A percentile compares a stretch with the other conserved stretches of the same genome.
Conservation (phyloP, 2,888 invertebrate genomes). For the Tipula unca region DNA sequence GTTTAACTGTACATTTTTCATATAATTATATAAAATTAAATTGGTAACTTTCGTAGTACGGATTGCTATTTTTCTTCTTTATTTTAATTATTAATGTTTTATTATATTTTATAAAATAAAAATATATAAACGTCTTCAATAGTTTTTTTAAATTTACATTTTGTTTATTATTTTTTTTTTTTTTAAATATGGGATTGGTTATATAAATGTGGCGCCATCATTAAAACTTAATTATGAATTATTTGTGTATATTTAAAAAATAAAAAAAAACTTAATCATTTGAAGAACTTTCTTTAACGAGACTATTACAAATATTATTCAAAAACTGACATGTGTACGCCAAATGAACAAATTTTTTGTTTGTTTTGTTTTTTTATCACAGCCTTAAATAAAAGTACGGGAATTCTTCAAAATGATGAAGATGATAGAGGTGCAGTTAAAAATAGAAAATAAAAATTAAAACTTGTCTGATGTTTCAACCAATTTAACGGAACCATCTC, state of each 20-base stretch:
- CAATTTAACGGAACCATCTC: not conserved
- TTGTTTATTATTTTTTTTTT: not conserved
- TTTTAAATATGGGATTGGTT: not conserved
- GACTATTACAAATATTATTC: not conserved
- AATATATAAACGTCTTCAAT: slow-evolving; percentile 1
- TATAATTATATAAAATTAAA: slow-evolving; percentile 9
- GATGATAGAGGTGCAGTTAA: not conserved
- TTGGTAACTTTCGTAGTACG: slow-evolving; percentile 19
- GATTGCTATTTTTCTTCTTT: not conserved
- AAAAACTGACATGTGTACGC: not conserved
- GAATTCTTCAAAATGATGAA: not conserved
- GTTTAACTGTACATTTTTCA: slow-evolving; percentile 16
- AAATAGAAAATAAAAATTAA: not conserved
- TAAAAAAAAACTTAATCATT: not conserved
- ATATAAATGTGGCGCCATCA: not conserved
- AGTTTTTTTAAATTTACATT: no score
- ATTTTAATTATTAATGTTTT: not conserved
- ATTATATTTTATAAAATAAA: not conserved
- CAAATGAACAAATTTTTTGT: not conserved
- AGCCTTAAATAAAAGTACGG: slow-evolving; percentile 14
- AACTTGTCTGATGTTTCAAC: not conserved
- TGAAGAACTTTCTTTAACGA: not conserved
- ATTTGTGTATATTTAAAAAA: no score
- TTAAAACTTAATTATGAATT: not conserved
- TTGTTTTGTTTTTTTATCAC: not conserved